phyloP scores from a whole-genome alignment of 2,113 vertebrate species.

The Pyrgilauda ruficollis region DNA sequence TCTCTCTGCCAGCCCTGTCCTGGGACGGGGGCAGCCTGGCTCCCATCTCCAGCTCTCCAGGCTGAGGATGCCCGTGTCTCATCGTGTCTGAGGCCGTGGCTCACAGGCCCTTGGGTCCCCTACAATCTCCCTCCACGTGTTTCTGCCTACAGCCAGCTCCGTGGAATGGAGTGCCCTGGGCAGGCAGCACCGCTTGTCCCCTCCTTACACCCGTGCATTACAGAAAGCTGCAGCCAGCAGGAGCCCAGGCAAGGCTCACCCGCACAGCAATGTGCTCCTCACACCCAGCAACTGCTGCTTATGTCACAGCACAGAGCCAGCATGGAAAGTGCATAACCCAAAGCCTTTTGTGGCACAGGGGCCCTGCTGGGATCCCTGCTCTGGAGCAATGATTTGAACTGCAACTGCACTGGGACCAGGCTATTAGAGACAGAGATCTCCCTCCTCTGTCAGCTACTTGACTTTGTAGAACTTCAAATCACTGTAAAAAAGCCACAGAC shows the following conservation, averaged over 20 bases:
- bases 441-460: neutral
- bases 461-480: neutral
- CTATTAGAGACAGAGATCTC: neutral
- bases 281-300: neutral
- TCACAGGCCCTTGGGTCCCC: neutral
- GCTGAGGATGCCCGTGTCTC: neutral
- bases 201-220: accelerated
- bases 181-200: neutral
- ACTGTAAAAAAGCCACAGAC: neutral
- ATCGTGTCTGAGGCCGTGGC: accelerated
- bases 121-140: neutral
- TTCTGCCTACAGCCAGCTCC: neutral
- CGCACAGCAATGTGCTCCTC: neutral
- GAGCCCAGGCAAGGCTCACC: neutral
- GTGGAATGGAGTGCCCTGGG: accelerated
- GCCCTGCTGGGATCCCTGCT: neutral
- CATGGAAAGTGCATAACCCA: neutral
- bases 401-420: accelerated
- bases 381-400: neutral
- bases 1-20: neutral
- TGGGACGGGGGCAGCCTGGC: neutral
- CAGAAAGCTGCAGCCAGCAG: accelerated
- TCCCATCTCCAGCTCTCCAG: neutral
- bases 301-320: neutral
- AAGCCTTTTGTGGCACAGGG: accelerated